Base-by-base conservation (phyloP, 2,797 vertebrate species). In the Scleropages formosus region DNA sequence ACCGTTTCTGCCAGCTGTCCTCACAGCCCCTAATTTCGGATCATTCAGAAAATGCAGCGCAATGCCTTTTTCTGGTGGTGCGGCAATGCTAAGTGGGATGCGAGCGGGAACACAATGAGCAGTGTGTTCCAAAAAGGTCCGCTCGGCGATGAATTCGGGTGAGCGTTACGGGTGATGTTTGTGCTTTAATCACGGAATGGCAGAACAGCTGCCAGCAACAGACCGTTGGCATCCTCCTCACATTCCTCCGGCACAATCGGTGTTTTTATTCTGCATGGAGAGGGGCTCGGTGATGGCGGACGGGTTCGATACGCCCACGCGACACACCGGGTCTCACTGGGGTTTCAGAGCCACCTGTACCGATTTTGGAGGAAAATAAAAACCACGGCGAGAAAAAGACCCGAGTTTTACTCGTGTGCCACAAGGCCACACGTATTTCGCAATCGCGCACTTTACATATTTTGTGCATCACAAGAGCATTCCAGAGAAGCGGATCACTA, bases 131-230 rank as follows among this genome's bases (percentile, higher is more conserved):
- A 46, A 44, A 58, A 0, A 8, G 70, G 27, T 59, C 58, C 44
- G 56, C 15, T 53, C 27, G 2, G 18, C 22, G 31, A 72, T 72
- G 51, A 72, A 61, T 72, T 22, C 56, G 39, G 56, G 15, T 44
- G 70, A 70, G 59, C 70, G 46, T 46, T 22, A 18, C n/a, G 53
- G 58, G 56, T 44, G 53, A 72, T 72, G 20, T 72, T 72, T 72
- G 27, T 27, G 3, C 70, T 8, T 31, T 26, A 58, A 72, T 72
- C 27, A 72, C 44, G 70, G 39, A 46, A 15, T 7, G 16, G 70
- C 68, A 44, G 70, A 16, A 10, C 27, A 22, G 58, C 70, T 56
- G 31, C 56, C 56, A 72, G 44, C 53, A 31, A 26, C 56, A 4
- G 69, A 39, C 51, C 46, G 26, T 53, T 20, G 69, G 53, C 56